These are phyloP conservation scores for Nesospiza acunhae DNA, from an alignment of 2,113 vertebrate genomes.

Conservation along the genomic window DNA sequence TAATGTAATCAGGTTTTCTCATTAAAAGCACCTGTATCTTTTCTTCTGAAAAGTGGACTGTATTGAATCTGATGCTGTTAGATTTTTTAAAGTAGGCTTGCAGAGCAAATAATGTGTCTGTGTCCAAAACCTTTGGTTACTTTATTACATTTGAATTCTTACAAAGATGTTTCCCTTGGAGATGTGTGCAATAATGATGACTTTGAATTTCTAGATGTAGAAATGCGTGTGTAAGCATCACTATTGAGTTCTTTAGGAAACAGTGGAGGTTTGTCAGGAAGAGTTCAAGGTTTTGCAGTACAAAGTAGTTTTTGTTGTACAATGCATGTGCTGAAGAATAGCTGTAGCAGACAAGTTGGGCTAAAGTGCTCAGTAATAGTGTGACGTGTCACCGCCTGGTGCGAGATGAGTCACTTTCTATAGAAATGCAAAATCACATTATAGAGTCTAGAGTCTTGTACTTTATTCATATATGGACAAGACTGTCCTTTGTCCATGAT, in stretches of 20 bases:
- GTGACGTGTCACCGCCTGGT: conserved; percentile 70
- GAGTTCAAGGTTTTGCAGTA: conserved; percentile 14
- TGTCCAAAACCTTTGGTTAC: background rate
- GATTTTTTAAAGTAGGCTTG: background rate
- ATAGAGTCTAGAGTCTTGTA: conserved; percentile 35
- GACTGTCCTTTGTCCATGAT: conserved; percentile 52
- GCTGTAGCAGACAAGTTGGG: conserved; percentile 38
- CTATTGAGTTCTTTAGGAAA: background rate
- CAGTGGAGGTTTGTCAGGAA: conserved; percentile 56
- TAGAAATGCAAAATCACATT: conserved; percentile 54
- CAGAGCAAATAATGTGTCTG: background rate
- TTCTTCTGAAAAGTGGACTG: background rate
- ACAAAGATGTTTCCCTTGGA: background rate
- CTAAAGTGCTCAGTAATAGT: conserved; percentile 15
- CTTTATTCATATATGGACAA: conserved; percentile 64
- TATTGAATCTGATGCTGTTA: background rate
- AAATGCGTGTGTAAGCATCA: background rate
- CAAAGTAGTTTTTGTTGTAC: conserved; percentile 70
- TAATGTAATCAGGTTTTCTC: background rate
- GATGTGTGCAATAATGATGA: background rate
- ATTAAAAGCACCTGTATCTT: background rate
- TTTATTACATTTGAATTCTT: background rate
- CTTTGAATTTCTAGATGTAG: background rate
- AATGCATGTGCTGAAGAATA: conserved; percentile 17
- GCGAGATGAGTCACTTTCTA: conserved; percentile 60